Evolutionary conservation across 1,140 invertebrate genomes (phyloP).

Genomic region (Oncopeltus fasciatus): DNA sequence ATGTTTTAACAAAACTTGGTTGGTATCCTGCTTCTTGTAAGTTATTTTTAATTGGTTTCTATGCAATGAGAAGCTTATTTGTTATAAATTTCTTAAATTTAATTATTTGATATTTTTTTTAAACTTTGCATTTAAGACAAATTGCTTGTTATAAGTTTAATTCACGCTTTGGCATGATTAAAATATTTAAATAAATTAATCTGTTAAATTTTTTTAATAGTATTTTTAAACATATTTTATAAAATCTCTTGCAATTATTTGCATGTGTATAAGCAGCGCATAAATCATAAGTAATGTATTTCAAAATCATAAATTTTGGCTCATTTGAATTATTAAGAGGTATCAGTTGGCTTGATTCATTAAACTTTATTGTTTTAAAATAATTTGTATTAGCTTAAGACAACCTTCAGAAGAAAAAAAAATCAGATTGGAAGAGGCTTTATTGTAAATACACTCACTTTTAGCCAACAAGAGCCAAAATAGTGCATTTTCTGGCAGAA

Average conservation of each 20-base stretch:
- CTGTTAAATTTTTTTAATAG: neutral
- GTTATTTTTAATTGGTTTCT: neutral
- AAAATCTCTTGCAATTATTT: neutral
- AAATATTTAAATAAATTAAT: neutral
- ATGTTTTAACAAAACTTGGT: neutral
- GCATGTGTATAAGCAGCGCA: neutral
- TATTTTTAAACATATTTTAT: neutral
- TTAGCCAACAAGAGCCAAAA: slow-evolving; percentile 1
- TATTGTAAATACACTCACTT: no score
- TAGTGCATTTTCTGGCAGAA: slow-evolving; percentile 5
- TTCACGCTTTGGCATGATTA: slow-evolving; percentile 3
- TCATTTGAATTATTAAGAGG: no score
- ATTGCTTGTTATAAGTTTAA: neutral
- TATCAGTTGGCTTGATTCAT: no score
- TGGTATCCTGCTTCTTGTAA: neutral
- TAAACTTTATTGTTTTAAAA: no score
- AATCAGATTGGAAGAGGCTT: no score
- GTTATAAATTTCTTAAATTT: neutral
- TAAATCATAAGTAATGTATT: neutral
- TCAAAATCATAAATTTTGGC: neutral
- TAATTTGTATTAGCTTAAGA: no score
- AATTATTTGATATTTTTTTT: neutral
- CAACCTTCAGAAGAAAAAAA: no score
- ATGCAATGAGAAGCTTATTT: slow-evolving; percentile 1
- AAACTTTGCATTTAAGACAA: neutral